Base-by-base conservation (phyloP, 2,888 invertebrate species). In the Xanthostigma xanthostigma region DNA sequence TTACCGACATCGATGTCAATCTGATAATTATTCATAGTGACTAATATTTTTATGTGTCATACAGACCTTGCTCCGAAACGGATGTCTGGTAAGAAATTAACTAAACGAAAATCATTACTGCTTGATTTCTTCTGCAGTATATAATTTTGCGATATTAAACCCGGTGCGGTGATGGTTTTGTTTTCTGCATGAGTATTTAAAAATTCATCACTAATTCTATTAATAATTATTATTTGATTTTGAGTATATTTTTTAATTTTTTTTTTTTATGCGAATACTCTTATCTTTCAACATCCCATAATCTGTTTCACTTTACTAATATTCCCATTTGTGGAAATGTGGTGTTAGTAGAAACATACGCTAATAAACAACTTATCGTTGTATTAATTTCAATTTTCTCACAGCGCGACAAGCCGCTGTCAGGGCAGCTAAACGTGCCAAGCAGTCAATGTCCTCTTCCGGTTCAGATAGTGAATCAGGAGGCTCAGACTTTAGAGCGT, bases 321-420 rank as follows among this genome's bases (percentile, higher is more conserved):
- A 69, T 62, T 65, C 17, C 17, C 12, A 9, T 27, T 27, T 27
- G 6, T 27, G 27, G 27, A 27, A 27, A 27, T 27, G 27, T 27
- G 27, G 27, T n/a, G n/a, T 27, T 27, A 27, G 27, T 27, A 27
- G 6, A 27, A 27, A 27, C 27, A 6, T 6, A 27, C 27, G 27
- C n/a, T 44, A n/a, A 9, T 36, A 41, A 13, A 41, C 11, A 13
- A n/a, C 35, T 49, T 1, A 13, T 27, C 14, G 46, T 27, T 40
- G 9, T 45, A 11, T 45, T 34, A 41, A 17, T 49, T 48, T 45
- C 40, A 37, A 2, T 51, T 49, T 47, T 48, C 46, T 57, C 59
- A 10, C 53, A 73, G 73, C 75, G 45, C 66, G 78, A 10, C 75
- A 76, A 58, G 77, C 78, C 6, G 77, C 78, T 1, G 75, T 73